Evolutionary conservation across 2,888 invertebrate genomes (phyloP).

Genomic region (Chymomyza amoena): DNA sequence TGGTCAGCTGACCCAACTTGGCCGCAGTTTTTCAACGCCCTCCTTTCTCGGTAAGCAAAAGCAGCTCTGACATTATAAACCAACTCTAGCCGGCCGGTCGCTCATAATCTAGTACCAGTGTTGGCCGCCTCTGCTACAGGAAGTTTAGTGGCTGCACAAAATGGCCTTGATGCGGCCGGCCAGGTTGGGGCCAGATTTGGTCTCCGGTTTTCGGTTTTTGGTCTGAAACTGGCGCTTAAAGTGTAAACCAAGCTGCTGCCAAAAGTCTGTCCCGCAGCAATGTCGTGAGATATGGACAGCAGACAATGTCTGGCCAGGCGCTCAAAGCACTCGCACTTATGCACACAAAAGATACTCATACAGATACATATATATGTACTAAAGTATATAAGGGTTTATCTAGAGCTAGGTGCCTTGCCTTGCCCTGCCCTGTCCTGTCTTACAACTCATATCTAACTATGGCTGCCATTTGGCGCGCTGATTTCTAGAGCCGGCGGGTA

Average conservation of each 20-base stretch:
- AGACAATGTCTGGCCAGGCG: slow-evolving; percentile 27
- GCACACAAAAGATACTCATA: neutral
- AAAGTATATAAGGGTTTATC: too few relatives aligned
- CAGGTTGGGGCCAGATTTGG: neutral
- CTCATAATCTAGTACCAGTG: neutral
- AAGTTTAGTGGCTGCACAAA: slow-evolving; percentile 32
- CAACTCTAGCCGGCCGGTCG: neutral
- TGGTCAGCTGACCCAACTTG: slow-evolving; percentile 35
- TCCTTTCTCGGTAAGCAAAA: neutral
- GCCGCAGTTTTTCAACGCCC: slow-evolving; percentile 30
- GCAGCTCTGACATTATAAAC: neutral
- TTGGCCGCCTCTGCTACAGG: slow-evolving; percentile 4
- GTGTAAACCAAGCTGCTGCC: slow-evolving; percentile 9
- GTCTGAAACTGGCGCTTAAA: slow-evolving; percentile 33
- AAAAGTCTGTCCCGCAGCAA: slow-evolving; percentile 44
- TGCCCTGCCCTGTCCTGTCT: neutral
- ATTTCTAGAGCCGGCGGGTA: slow-evolving; percentile 18
- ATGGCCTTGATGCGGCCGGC: slow-evolving; percentile 1
- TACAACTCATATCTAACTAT: neutral
- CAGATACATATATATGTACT: too few relatives aligned
- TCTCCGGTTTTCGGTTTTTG: neutral
- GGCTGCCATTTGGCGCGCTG: slow-evolving; percentile 13
- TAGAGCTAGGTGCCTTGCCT: too few relatives aligned
- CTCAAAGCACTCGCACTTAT: neutral
- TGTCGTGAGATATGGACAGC: slow-evolving; percentile 45